Evolutionary conservation across 2,797 vertebrate genomes (phyloP).

Genomic region (Pangasius macronema): DNA sequence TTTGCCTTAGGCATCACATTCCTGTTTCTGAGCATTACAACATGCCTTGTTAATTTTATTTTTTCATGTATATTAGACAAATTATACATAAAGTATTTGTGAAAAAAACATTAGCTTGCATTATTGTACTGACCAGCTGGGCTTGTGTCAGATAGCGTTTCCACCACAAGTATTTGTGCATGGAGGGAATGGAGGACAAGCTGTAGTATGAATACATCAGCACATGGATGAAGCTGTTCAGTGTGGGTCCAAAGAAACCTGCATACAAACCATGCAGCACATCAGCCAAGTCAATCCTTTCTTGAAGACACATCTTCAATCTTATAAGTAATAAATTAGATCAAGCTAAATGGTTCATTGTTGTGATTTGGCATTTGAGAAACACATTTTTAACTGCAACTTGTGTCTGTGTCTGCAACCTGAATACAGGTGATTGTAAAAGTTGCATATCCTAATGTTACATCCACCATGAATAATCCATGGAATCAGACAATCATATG

Average conservation of each 20-base stretch:
- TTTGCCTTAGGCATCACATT: not conserved
- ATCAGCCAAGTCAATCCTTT: not conserved
- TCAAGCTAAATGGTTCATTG: not conserved
- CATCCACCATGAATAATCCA: not conserved
- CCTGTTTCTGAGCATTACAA: not conserved
- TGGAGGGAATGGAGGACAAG: constrained; percentile 82
- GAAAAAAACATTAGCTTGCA: not conserved
- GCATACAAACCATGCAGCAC: constrained; percentile 37
- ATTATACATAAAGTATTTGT: not conserved
- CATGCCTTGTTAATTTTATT: not conserved
- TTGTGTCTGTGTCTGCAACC: not conserved
- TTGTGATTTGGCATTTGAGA: not conserved
- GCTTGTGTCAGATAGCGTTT: constrained; percentile 88
- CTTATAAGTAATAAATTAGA: not conserved
- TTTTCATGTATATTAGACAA: not conserved
- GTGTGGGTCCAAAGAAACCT: constrained; percentile 87
- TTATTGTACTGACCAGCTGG: constrained; percentile 73
- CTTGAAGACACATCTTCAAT: not conserved
- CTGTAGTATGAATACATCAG: constrained; percentile 89
- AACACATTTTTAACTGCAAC: not conserved
- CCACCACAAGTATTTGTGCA: constrained; percentile 87
- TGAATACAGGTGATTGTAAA: not conserved
- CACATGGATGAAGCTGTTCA: constrained; percentile 88
- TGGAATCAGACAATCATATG: not conserved
- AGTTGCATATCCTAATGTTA: not conserved